Percentiles rank a stretch among this genome's conserved stretches.
Evolutionary conservation across 2,888 invertebrate genomes (phyloP).

Genomic region (Arrhopalites spinosus): DNA sequence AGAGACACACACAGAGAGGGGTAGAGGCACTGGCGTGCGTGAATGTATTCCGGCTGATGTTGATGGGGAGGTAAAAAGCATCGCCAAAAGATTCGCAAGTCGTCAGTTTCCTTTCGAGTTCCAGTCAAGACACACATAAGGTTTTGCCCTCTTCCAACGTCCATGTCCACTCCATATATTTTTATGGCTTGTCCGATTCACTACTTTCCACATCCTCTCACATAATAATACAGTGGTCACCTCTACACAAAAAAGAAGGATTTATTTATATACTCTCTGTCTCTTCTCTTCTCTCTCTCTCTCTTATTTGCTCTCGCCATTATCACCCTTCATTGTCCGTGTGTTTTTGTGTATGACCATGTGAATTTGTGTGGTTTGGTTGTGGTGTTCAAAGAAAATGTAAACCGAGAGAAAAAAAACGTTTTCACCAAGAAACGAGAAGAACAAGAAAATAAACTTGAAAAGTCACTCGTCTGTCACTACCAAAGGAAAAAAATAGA

Average conservation of each 20-base stretch:
- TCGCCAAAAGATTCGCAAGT: constrained; percentile 34
- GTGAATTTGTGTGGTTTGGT: neutral
- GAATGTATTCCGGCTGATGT: constrained; percentile 19
- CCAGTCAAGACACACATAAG: constrained; percentile 4
- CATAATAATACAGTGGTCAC: neutral
- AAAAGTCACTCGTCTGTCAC: constrained; percentile 12
- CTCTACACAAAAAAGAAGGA: neutral
- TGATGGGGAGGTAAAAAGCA: constrained; percentile 33
- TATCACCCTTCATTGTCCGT: neutral
- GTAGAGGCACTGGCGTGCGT: constrained; percentile 13
- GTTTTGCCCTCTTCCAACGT: neutral
- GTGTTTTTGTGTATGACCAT: neutral
- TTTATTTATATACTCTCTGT: neutral
- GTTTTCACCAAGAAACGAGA: neutral
- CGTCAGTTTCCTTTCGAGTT: constrained; percentile 24
- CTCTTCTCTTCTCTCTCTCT: neutral
- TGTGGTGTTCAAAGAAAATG: neutral
- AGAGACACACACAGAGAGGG: no score
- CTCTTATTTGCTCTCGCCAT: neutral
- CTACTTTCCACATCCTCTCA: neutral
- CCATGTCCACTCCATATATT: constrained; percentile 17
- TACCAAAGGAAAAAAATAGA: neutral
- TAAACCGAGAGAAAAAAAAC: neutral
- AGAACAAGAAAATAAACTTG: neutral
- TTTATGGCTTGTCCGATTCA: constrained; percentile 24